A percentile compares a stretch with the other conserved stretches of the same genome.
phyloP scores from a whole-genome alignment of 2,113 vertebrate genomes.

The Lampris incognitus region DNA sequence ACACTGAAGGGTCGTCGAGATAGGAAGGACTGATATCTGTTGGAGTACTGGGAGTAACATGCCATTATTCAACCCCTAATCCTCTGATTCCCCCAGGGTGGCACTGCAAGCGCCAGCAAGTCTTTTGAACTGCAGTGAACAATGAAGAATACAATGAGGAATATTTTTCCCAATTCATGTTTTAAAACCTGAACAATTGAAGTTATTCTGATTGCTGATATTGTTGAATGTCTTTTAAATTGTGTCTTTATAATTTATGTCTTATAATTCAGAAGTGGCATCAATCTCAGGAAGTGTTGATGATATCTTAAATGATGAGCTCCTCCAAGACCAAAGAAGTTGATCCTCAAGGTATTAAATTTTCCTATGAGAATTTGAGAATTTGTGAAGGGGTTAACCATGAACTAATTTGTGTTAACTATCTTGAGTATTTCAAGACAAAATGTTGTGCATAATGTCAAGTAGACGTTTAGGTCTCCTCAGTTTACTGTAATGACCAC shows the following conservation, averaged over 20 bases:
- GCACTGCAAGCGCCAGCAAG: background rate
- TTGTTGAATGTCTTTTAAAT: background rate
- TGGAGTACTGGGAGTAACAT: background rate
- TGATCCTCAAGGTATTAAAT: conserved; percentile 31
- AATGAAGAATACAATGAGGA: background rate
- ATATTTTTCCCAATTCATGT: too few relatives aligned
- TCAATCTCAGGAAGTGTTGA: conserved; percentile 85
- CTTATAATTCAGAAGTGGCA: conserved; percentile 73
- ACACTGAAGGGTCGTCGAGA: too few relatives aligned
- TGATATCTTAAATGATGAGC: conserved; percentile 76
- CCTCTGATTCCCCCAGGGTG: too few relatives aligned
- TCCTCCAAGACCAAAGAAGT: conserved; percentile 68
- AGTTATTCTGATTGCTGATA: too few relatives aligned
- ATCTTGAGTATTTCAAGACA: too few relatives aligned
- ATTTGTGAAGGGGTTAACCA: too few relatives aligned
- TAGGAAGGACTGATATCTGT: background rate
- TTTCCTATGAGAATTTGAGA: too few relatives aligned
- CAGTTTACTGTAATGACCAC: conserved; percentile 44
- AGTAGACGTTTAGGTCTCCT: background rate
- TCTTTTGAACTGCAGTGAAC: background rate
- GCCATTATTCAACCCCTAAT: too few relatives aligned
- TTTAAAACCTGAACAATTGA: too few relatives aligned
- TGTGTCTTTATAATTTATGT: background rate
- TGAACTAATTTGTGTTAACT: too few relatives aligned
- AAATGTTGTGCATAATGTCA: too few relatives aligned